phyloP scores from a whole-genome alignment of 2,797 vertebrate genomes.

The Cichlasoma orientale region DNA sequence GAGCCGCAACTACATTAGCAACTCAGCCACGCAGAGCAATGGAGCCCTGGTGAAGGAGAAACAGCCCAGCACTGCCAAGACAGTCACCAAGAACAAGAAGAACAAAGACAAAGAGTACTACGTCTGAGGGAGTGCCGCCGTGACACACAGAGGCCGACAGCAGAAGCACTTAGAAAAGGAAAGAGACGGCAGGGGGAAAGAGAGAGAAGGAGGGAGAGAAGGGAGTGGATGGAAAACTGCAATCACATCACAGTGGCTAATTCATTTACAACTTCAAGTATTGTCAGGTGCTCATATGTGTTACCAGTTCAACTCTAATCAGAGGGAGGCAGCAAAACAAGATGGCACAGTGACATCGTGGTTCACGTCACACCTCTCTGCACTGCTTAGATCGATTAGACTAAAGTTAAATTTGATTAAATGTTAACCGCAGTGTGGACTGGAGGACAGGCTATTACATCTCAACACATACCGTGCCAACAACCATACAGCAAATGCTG shows the following conservation, averaged over 20 bases:
- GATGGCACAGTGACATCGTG: neutral
- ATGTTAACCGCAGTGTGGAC: slow-evolving; percentile 1
- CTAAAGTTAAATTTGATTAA: neutral
- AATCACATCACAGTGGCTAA: slow-evolving; percentile 15
- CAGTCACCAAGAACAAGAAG: slow-evolving; percentile 92
- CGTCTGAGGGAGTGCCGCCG: slow-evolving; percentile 81
- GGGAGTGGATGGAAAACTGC: slow-evolving; percentile 31
- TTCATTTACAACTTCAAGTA: slow-evolving; percentile 52
- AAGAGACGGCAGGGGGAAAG: slow-evolving; percentile 55
- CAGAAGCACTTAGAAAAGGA: slow-evolving; percentile 58
- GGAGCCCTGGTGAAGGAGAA: slow-evolving; percentile 92
- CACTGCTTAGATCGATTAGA: slow-evolving; percentile 20
- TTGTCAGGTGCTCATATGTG: slow-evolving; percentile 47
- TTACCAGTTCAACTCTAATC: slow-evolving; percentile 29
- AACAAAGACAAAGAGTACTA: slow-evolving; percentile 98
- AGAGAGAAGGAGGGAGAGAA: slow-evolving; percentile 22
- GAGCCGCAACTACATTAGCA: slow-evolving; percentile 93
- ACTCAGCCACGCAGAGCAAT: slow-evolving; percentile 90
- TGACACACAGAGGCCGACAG: slow-evolving; percentile 55
- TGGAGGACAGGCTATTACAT: slow-evolving; percentile 32
- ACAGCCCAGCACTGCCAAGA: slow-evolving; percentile 86
- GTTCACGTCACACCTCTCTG: slow-evolving; percentile 9
- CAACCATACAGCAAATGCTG: slow-evolving; percentile 33
- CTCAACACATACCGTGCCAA: slow-evolving; percentile 66
- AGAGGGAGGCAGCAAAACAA: slow-evolving; percentile 18